Conservation (phyloP, 2,113 vertebrate genomes). For the Cynocephalus volans region DNA sequence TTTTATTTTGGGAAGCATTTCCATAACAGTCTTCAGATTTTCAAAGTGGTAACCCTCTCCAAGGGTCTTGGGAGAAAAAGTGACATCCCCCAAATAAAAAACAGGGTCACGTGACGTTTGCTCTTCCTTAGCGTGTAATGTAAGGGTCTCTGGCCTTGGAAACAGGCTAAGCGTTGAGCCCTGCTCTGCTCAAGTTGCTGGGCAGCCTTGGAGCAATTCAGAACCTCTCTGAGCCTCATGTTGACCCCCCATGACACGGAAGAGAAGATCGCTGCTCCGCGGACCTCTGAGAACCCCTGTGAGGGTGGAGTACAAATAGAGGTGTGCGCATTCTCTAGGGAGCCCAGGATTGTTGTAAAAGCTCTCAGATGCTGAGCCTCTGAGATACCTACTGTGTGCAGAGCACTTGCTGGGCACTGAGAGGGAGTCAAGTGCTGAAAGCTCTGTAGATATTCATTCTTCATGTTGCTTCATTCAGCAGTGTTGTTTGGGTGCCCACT, state of each 20-base stretch:
- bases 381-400: neutral
- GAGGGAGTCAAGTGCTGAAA: neutral
- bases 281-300: too few species aligned
- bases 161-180: neutral
- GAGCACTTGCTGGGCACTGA: neutral
- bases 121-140: too few species aligned
- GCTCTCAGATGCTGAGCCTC: neutral
- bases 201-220: neutral
- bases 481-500: fast-evolving
- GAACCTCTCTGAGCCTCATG: neutral
- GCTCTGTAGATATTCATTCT: neutral
- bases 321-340: fast-evolving
- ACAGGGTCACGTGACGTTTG: too few species aligned
- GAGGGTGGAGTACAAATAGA: neutral
- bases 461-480: neutral
- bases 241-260: neutral
- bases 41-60: neutral
- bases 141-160: neutral
- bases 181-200: neutral
- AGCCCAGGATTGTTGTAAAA: neutral
- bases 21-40: neutral
- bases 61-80: neutral
- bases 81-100: neutral
- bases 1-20: neutral
- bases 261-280: fast-evolving